Evolutionary conservation across 1,140 invertebrate species (phyloP).

Genomic region (Physella acuta): DNA sequence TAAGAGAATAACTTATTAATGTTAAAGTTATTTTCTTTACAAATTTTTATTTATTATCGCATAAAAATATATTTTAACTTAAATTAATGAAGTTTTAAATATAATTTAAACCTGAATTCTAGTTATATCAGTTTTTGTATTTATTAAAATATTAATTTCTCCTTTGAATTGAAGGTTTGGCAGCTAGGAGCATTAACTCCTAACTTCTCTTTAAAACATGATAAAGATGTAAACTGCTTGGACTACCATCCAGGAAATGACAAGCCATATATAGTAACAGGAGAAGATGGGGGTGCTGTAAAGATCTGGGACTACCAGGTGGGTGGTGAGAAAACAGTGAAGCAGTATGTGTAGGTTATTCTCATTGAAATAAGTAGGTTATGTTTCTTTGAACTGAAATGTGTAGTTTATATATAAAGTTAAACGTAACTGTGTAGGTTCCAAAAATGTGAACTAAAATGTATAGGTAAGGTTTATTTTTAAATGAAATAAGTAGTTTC

Average conservation of each 20-base stretch:
- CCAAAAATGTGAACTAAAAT: neutral
- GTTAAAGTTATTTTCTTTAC: too few relatives aligned
- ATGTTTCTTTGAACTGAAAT: neutral
- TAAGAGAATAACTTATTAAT: too few relatives aligned
- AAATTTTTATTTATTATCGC: too few relatives aligned
- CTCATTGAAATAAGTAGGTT: neutral
- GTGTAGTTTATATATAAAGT: neutral
- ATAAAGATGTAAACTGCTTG: slow-evolving; percentile 98
- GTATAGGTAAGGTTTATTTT: too few relatives aligned
- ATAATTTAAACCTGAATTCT: too few relatives aligned
- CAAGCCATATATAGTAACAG: slow-evolving; percentile 98
- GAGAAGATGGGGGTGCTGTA: slow-evolving; percentile 93
- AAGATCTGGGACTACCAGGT: slow-evolving; percentile 98
- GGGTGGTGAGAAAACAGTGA: too few relatives aligned
- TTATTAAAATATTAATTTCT: neutral
- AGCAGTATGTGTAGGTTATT: neutral
- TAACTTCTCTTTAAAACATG: slow-evolving; percentile 97
- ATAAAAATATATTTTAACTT: too few relatives aligned
- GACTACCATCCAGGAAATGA: slow-evolving; percentile 99
- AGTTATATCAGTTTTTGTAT: too few relatives aligned
- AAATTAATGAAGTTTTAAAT: too few relatives aligned
- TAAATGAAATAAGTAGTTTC: too few relatives aligned
- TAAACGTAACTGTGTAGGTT: neutral
- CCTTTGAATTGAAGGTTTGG: slow-evolving; percentile 74
- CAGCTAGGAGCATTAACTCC: slow-evolving; percentile 91